Evolutionary conservation across 53 echinoderm and acorn worm species (phyloP).

Genomic region (Stichopus horrens): DNA sequence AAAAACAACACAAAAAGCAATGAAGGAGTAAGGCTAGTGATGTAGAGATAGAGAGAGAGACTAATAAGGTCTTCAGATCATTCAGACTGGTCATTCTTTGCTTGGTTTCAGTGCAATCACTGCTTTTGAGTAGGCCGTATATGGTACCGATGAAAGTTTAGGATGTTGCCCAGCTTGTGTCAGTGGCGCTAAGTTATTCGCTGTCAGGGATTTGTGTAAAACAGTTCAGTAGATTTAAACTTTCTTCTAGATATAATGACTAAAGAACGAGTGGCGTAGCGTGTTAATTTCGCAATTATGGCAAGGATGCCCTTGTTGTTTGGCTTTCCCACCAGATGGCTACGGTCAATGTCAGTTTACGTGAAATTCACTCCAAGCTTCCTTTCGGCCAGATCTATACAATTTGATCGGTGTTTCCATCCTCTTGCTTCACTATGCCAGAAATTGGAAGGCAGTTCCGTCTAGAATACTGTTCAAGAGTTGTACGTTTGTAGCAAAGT

Average conservation of each 20-base stretch:
- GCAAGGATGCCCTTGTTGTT: not conserved
- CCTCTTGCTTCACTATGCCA: not conserved
- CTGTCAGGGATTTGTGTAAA: constrained; percentile 20
- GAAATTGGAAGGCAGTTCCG: not conserved
- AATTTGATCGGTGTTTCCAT: constrained; percentile 15
- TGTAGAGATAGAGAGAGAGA: too few species aligned
- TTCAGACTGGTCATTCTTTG: not conserved
- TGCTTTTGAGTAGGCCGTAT: not conserved
- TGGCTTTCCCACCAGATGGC: too few species aligned
- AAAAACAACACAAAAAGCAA: too few species aligned
- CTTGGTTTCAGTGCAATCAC: not conserved
- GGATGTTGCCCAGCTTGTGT: constrained; percentile 1
- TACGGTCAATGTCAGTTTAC: not conserved
- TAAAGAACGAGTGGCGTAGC: not conserved
- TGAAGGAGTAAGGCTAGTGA: too few species aligned
- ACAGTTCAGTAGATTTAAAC: not conserved
- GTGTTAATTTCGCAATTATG: constrained; percentile 24
- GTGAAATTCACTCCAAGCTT: constrained; percentile 28
- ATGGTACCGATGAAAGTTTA: not conserved
- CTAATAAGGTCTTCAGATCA: not conserved
- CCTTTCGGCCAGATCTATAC: not conserved
- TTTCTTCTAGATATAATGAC: constrained; percentile 22
- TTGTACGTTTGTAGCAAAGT: not conserved
- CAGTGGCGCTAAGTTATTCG: not conserved
- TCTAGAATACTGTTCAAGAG: constrained; percentile 3